Percentiles rank a stretch among this genome's conserved stretches.
Conservation (phyloP, 1,140 invertebrate species). For the Drosophila orosa region DNA sequence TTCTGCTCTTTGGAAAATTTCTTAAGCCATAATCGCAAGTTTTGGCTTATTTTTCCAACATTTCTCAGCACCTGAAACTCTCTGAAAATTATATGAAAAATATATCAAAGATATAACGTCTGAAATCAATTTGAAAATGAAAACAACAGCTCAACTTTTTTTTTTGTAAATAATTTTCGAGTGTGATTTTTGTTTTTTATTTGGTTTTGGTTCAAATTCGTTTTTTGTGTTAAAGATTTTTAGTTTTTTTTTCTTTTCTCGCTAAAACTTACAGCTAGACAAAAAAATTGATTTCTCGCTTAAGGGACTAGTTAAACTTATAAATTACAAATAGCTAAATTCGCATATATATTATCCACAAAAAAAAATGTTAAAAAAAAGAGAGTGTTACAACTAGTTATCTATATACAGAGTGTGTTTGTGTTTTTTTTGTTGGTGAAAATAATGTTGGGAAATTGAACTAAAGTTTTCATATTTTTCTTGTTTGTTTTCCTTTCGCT, state of each 20-base stretch:
- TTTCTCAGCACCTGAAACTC: not conserved
- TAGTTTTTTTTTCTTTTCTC: constrained; percentile 56
- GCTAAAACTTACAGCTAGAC: constrained; percentile 77
- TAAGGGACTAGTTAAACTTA: constrained; percentile 74
- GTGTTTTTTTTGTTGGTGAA: constrained; percentile 11
- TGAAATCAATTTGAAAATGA: constrained; percentile 1
- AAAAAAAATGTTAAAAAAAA: constrained; percentile 47
- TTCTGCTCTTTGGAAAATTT: too few species aligned
- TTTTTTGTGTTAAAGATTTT: constrained; percentile 67
- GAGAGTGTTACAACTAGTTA: constrained; percentile 38
- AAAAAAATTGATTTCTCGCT: constrained; percentile 74
- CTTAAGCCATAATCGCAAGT: not conserved
- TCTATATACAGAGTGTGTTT: constrained; percentile 33
- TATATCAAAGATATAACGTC: not conserved
- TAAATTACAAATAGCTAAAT: constrained; percentile 76
- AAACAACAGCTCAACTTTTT: constrained; percentile 25
- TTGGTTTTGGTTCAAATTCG: constrained; percentile 74
- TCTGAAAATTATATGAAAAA: not conserved
- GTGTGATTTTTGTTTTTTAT: constrained; percentile 64
- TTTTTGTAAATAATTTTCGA: constrained; percentile 64
- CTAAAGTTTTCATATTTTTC: constrained; percentile 35
- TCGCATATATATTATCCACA: constrained; percentile 67
- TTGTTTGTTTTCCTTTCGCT: constrained; percentile 14
- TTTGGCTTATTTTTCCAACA: rapidly evolving
- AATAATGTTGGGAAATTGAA: constrained; percentile 56